These are phyloP conservation scores for Xestia c-nigrum DNA, from an alignment of 2,888 invertebrate species.

Conservation along the genomic window DNA sequence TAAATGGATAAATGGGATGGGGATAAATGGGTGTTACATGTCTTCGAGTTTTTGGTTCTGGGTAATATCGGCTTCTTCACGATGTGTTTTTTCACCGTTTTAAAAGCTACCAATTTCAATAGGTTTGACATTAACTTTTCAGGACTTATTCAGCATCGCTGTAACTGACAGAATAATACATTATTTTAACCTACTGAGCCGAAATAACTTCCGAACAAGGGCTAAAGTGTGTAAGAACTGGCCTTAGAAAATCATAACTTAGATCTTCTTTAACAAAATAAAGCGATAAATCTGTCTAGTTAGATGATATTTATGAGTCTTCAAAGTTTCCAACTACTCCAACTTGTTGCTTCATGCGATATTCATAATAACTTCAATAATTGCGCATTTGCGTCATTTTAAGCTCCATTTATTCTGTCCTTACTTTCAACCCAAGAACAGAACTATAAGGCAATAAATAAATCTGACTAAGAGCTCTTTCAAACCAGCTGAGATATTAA, in stretches of 20 bases:
- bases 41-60: too few species aligned
- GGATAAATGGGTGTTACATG: too few species aligned
- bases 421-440: background rate
- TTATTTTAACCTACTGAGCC: background rate
- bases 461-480: background rate
- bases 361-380: conserved; percentile 23
- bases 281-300: conserved; percentile 36
- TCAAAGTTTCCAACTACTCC: conserved; percentile 10
- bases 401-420: background rate
- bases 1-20: too few species aligned
- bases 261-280: conserved; percentile 17
- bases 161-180: background rate
- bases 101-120: too few species aligned
- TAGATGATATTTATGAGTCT: conserved; percentile 36
- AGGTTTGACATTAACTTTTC: background rate
- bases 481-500: background rate
- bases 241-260: conserved; percentile 16
- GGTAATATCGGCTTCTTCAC: too few species aligned
- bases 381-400: conserved; percentile 11
- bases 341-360: conserved; percentile 41
- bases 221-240: background rate
- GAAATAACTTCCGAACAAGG: background rate
- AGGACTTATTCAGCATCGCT: background rate
- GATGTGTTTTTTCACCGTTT: too few species aligned
- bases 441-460: background rate